Evolutionary conservation across 92 coral and sea anemone genomes (phyloP).

Genomic region (Pocillopora meandrina): DNA sequence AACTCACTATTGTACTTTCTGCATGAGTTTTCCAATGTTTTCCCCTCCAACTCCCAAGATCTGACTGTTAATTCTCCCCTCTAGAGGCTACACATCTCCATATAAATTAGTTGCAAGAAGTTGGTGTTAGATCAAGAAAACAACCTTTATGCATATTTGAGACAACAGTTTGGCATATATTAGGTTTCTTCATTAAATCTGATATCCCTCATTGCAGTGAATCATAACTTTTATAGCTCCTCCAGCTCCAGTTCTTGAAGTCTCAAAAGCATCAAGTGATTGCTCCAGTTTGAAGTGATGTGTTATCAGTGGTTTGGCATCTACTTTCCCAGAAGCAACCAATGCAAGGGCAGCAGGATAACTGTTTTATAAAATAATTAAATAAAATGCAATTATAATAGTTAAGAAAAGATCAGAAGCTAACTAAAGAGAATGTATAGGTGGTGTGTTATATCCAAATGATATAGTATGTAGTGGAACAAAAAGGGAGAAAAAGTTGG

Average conservation of each 20-base stretch:
- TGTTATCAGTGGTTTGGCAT: conserved; percentile 91
- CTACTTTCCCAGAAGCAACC: conserved; percentile 91
- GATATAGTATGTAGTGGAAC: neutral
- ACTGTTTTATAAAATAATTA: conserved; percentile 31
- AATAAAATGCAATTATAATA: neutral
- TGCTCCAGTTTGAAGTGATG: conserved; percentile 92
- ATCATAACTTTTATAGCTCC: conserved; percentile 96
- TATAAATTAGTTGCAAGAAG: too few relatives aligned
- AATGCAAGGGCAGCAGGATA: conserved; percentile 91
- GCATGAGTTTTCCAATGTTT: too few relatives aligned
- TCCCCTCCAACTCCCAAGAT: too few relatives aligned
- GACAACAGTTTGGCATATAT: neutral
- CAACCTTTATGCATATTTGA: neutral
- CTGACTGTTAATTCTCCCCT: too few relatives aligned
- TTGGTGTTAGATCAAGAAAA: neutral
- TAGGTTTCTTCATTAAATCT: neutral
- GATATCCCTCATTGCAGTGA: conserved; percentile 72
- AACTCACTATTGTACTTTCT: too few relatives aligned
- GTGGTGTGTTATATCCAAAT: neutral
- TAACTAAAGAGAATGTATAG: too few relatives aligned
- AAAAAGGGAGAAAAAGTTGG: neutral
- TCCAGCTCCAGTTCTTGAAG: conserved; percentile 91
- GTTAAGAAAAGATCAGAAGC: too few relatives aligned
- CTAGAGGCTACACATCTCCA: too few relatives aligned
- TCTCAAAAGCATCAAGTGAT: conserved; percentile 86